These are phyloP conservation scores for Platorchestia sp. DNA, from an alignment of 1,140 invertebrate species.

Conservation along the genomic window DNA sequence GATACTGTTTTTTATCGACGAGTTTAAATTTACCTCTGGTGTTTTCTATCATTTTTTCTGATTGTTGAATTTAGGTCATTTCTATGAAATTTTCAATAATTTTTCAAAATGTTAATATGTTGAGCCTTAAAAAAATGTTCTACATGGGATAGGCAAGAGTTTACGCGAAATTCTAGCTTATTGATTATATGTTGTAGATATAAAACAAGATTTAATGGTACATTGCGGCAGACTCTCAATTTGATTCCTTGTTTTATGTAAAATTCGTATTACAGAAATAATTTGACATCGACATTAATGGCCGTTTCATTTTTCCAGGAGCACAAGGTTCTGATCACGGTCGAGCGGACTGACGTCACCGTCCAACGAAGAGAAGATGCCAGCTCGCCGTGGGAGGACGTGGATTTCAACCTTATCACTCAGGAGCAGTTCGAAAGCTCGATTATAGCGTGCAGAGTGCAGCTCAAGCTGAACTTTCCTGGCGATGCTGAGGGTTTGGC, in stretches of 20 bases:
- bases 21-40: too few species aligned
- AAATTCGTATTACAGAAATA: not conserved
- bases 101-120: too few species aligned
- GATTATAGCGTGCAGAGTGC: conserved; percentile 35
- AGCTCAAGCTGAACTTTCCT: not conserved
- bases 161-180: too few species aligned
- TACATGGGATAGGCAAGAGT: too few species aligned
- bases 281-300: not conserved
- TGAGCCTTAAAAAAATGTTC: too few species aligned
- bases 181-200: too few species aligned
- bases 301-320: not conserved
- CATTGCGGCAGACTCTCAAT: too few species aligned
- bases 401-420: not conserved
- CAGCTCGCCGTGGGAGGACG: not conserved
- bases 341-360: not conserved
- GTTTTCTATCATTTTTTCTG: too few species aligned
- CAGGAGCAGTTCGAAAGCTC: conserved; percentile 30
- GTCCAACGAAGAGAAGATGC: not conserved
- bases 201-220: too few species aligned
- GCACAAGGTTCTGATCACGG: conserved; percentile 7
- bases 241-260: not conserved
- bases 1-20: too few species aligned
- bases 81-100: too few species aligned
- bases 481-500: not conserved
- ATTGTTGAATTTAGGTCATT: too few species aligned